These are phyloP conservation scores for Gryon sp. DNA, from an alignment of 1,140 invertebrate genomes.

Conservation along the genomic window DNA sequence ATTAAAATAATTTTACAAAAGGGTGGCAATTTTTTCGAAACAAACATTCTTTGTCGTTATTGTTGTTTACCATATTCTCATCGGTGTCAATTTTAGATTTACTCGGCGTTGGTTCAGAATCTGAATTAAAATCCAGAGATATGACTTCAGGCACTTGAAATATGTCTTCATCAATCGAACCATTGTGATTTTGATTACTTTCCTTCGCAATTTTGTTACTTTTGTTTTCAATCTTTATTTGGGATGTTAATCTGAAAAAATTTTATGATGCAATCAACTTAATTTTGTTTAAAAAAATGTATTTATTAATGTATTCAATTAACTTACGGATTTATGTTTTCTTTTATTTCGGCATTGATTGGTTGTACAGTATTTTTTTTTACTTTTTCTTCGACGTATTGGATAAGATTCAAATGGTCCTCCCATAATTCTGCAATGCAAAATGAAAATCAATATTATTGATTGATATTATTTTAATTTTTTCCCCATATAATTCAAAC, in stretches of 20 bases:
- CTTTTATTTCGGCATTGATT: constrained; percentile 1
- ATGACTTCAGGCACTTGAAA: constrained; percentile 18
- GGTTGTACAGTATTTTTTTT: constrained; percentile 9
- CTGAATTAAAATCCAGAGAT: constrained; percentile 17
- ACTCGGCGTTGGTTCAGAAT: constrained; percentile 20
- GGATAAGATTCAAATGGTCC: constrained; percentile 57
- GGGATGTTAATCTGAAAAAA: constrained; percentile 2
- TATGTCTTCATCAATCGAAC: neutral
- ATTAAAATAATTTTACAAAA: too few relatives aligned
- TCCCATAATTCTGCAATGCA: constrained; percentile 67
- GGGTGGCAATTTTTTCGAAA: too few relatives aligned
- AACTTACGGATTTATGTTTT: constrained; percentile 20
- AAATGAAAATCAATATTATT: too few relatives aligned
- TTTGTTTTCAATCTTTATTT: neutral
- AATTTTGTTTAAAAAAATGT: neutral
- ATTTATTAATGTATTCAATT: constrained; percentile 27
- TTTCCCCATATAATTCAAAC: neutral
- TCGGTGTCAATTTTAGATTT: neutral
- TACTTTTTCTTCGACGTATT: constrained; percentile 43
- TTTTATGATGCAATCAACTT: too few relatives aligned
- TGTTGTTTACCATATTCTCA: constrained; percentile 2
- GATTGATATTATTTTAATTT: neutral
- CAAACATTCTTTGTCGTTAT: too few relatives aligned
- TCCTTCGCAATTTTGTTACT: neutral
- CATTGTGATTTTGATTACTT: neutral